These are phyloP conservation scores for Umimayanthus chanpuru DNA, from an alignment of 92 coral and sea anemone species.

Conservation along the genomic window DNA sequence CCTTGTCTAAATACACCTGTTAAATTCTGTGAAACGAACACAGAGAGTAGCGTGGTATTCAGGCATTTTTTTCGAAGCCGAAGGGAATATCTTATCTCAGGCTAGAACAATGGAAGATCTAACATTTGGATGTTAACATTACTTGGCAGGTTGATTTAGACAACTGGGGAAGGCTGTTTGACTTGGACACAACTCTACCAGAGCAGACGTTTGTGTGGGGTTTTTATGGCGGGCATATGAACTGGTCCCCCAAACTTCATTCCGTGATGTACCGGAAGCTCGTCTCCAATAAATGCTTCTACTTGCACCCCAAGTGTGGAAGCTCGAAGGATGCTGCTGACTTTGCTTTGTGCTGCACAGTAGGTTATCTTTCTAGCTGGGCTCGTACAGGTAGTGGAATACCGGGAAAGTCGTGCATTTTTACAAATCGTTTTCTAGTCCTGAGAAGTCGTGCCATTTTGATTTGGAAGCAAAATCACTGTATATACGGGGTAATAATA, in stretches of 20 bases:
- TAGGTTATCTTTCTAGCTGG: constrained; percentile 9
- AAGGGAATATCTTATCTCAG: too few relatives aligned
- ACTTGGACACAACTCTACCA: constrained; percentile 51
- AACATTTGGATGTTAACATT: too few relatives aligned
- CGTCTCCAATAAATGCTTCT: constrained; percentile 50
- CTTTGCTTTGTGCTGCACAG: constrained; percentile 72
- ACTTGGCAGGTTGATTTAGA: constrained; percentile 64
- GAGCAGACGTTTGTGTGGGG: constrained; percentile 72
- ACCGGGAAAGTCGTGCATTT: not conserved
- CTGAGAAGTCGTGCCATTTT: too few relatives aligned
- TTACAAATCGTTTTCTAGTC: too few relatives aligned
- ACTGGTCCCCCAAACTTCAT: constrained; percentile 1
- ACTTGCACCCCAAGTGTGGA: constrained; percentile 72
- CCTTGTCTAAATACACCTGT: too few relatives aligned
- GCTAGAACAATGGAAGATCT: too few relatives aligned
- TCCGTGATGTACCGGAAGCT: constrained; percentile 44
- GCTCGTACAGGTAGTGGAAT: not conserved
- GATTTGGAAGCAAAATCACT: not conserved
- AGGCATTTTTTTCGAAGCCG: too few relatives aligned
- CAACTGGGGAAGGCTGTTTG: constrained; percentile 67
- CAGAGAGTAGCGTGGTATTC: too few relatives aligned
- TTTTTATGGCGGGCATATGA: constrained; percentile 55
- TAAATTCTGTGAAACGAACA: too few relatives aligned
- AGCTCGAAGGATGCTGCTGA: constrained; percentile 73
- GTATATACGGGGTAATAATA: too few relatives aligned